phyloP scores from a whole-genome alignment of 1,140 invertebrate genomes.

The Drosophila bocqueti region DNA sequence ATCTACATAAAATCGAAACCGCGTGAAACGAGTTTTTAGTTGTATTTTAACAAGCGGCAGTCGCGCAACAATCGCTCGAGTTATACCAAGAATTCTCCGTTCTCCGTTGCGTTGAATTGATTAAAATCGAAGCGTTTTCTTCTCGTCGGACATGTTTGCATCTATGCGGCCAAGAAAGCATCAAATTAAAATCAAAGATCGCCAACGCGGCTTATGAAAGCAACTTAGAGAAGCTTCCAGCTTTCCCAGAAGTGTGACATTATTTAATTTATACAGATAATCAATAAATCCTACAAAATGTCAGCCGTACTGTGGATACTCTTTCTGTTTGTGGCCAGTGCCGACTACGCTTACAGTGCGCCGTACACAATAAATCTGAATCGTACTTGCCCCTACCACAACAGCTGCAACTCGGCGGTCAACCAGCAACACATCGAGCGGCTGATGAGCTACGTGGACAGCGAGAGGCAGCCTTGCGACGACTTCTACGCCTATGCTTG shows the following conservation, averaged over 20 bases:
- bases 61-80: slow-evolving; percentile 52
- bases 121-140: slow-evolving; percentile 12
- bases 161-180: slow-evolving; percentile 28
- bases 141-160: slow-evolving; percentile 60
- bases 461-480: slow-evolving; percentile 91
- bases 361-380: slow-evolving; percentile 12
- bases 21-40: slow-evolving; percentile 77
- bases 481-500: slow-evolving; percentile 96
- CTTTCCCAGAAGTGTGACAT: not conserved
- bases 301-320: not conserved
- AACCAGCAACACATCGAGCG: slow-evolving; percentile 52
- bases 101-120: slow-evolving; percentile 16
- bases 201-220: slow-evolving; percentile 11
- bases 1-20: slow-evolving; percentile 67
- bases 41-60: slow-evolving; percentile 71
- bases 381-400: slow-evolving; percentile 35
- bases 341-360: slow-evolving; percentile 11
- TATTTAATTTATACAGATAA: not conserved
- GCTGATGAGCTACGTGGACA: slow-evolving; percentile 89
- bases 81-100: not conserved
- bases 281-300: slow-evolving; percentile 9
- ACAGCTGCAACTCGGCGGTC: slow-evolving; percentile 33
- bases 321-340: slow-evolving; percentile 19
- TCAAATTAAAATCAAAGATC: slow-evolving; percentile 8
- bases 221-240: not conserved